Percentiles rank a stretch among this genome's conserved stretches.
Conservation (phyloP, 2,113 vertebrate genomes). For the Oriolus oriolus region DNA sequence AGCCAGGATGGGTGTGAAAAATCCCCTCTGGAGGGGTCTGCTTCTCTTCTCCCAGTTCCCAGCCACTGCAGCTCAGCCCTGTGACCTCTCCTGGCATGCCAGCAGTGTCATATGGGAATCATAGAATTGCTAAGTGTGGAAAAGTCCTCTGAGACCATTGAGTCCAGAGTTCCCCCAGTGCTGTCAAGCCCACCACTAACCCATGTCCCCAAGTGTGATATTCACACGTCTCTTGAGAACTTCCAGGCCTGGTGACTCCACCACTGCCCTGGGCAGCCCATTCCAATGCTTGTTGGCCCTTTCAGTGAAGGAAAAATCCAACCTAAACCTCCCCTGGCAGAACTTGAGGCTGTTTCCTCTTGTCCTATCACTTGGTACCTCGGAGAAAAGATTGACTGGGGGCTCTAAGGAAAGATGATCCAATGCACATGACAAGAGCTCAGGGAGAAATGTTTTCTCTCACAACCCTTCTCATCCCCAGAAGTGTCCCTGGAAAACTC, state of each 20-base stretch:
- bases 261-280: background rate
- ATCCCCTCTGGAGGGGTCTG: background rate
- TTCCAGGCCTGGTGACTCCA: background rate
- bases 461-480: background rate
- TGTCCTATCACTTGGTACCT: rapidly evolving
- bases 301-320: background rate
- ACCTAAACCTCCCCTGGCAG: background rate
- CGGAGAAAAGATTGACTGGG: background rate
- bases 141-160: background rate
- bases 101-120: background rate
- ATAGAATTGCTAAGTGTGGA: background rate
- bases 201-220: background rate
- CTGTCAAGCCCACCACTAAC: background rate
- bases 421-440: rapidly evolving
- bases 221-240: rapidly evolving
- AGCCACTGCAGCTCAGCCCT: background rate
- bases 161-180: rapidly evolving
- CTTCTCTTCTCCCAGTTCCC: background rate
- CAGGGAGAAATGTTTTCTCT: background rate
- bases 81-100: background rate
- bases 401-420: background rate
- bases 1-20: background rate
- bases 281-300: too few species aligned
- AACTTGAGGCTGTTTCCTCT: background rate
- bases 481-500: background rate